Evolutionary conservation across 2,888 invertebrate species (phyloP), one percentile per base, ranked within the genome.

Genomic region (Tetragonula carbonaria): DNA sequence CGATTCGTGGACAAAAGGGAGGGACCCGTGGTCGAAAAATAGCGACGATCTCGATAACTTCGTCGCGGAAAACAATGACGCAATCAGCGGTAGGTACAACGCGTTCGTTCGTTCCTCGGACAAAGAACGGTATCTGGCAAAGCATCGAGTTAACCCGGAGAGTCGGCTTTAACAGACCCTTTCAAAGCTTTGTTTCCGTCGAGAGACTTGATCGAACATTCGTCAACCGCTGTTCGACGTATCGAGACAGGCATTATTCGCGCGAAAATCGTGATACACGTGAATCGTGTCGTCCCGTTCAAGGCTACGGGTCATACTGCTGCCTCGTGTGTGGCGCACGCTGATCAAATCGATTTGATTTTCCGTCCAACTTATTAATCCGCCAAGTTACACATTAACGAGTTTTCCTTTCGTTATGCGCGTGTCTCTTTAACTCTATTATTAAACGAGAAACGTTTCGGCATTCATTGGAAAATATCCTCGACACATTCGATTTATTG

Each of bases 201-300:
- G 68, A 33, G 77, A 73, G 57, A 78, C 78, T 77, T 70, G 84
- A 86, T 81, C 78, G 78, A 84, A 78, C 80, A 78, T 75, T 83
- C 82, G 82, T 78, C 82, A 81, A 76, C 78, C 80, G 76, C 45
- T 55, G 63, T 62, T 77, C 78, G 74, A 74, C 81, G 81, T 62
- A 72, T 75, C 66, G 63, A 80, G 74, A 65, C 84, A 78, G 53
- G 62, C 77, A 84, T 84, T 84, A 84, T 72, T 77, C 84, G 72
- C 59, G 83, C 66, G 18, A 63, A 72, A 70, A 83, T 55, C 68
- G 45, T 62, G 82, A 76, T 72, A 76, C 65, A 45, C 57, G 82
- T 62, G 84, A 83, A 68, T 77, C 67, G 77, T 11, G 45, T 68
- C 70, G 83, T 76, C 62, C 82, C 59, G 76, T 83, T 83, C 77